phyloP scores from a whole-genome alignment of 2,797 vertebrate genomes.

The Helarctos malayanus region DNA sequence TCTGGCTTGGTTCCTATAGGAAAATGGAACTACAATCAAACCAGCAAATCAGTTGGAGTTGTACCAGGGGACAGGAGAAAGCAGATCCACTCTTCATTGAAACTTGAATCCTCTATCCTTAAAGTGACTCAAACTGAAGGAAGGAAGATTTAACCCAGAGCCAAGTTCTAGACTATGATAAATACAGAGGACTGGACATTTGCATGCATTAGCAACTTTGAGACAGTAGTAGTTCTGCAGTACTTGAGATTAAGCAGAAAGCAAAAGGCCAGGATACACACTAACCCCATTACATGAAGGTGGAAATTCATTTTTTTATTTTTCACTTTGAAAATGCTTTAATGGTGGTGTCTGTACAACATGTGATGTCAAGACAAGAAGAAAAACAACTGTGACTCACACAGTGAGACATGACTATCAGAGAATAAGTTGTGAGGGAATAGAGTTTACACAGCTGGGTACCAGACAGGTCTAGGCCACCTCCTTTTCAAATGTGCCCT shows the following conservation, averaged over 20 bases:
- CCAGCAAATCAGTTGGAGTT: background rate
- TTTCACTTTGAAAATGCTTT: background rate
- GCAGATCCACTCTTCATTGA: background rate
- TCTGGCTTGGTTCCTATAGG: background rate
- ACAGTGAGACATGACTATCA: background rate
- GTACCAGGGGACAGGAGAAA: background rate
- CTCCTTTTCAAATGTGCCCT: slow-evolving; percentile 78
- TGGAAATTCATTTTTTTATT: background rate
- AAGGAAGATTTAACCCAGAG: background rate
- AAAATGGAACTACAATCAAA: background rate
- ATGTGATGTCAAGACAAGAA: background rate
- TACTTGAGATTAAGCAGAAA: background rate
- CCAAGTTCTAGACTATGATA: background rate
- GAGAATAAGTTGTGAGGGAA: background rate
- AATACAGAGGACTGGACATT: background rate
- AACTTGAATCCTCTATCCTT: background rate
- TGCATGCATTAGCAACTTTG: background rate
- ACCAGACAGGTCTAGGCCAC: background rate
- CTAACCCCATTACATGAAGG: background rate
- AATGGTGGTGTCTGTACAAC: background rate
- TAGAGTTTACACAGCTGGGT: background rate
- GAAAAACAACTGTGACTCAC: background rate
- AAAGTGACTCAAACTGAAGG: background rate
- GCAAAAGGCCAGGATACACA: background rate
- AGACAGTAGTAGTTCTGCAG: background rate